Evolutionary conservation across 2,113 vertebrate species (phyloP).

Genomic region (Stegostoma tigrinum): DNA sequence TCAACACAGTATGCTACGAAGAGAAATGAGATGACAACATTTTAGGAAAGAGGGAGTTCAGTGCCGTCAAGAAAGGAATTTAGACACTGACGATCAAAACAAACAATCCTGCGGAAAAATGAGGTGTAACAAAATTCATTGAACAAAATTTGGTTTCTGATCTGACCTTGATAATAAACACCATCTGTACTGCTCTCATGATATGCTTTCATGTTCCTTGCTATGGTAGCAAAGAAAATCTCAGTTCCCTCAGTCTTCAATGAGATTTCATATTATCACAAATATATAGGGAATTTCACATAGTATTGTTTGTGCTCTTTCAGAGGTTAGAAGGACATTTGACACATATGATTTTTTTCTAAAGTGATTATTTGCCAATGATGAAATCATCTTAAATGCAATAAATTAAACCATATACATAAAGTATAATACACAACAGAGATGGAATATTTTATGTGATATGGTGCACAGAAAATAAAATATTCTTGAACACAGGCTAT

Average conservation of each 20-base stretch:
- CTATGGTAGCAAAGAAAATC: neutral
- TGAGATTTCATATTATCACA: neutral
- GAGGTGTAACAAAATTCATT: conserved; percentile 29
- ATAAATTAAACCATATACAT: neutral
- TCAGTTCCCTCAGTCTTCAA: neutral
- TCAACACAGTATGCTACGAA: neutral
- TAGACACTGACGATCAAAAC: conserved; percentile 28
- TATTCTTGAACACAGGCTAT: neutral
- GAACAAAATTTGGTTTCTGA: conserved; percentile 22
- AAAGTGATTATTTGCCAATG: neutral
- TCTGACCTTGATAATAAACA: conserved; percentile 30
- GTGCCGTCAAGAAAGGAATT: conserved; percentile 11
- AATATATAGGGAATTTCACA: neutral
- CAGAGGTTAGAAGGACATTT: neutral
- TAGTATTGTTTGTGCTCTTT: neutral
- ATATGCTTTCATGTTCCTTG: conserved; percentile 20
- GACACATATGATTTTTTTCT: neutral
- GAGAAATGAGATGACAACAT: neutral
- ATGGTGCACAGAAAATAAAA: neutral
- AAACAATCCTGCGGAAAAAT: conserved; percentile 18
- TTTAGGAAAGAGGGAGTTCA: neutral
- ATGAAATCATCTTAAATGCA: neutral
- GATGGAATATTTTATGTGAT: neutral
- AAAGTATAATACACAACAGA: neutral
- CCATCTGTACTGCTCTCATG: conserved; percentile 11